A percentile compares a stretch with the other conserved stretches of the same genome.
phyloP scores from a whole-genome alignment of 2,888 invertebrate species.

The Limnephilus lunatus region DNA sequence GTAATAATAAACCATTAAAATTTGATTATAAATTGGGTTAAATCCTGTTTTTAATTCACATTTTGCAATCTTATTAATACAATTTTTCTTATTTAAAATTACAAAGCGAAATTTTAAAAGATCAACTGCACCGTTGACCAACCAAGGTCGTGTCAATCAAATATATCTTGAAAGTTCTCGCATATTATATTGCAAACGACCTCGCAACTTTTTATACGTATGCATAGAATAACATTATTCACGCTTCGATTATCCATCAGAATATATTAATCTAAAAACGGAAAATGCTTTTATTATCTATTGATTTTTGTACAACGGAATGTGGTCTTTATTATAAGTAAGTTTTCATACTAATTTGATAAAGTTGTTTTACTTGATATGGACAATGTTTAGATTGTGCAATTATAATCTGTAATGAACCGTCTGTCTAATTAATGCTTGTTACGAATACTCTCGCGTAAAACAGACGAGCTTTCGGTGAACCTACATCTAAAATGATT shows the following conservation, averaged over 20 bases:
- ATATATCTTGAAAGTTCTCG: conserved; percentile 22
- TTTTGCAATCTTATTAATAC: neutral
- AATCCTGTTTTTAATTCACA: neutral
- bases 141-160: conserved; percentile 45
- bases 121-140: neutral
- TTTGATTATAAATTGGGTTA: neutral
- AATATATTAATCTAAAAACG: conserved; percentile 30
- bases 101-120: neutral
- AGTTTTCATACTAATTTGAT: neutral
- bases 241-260: conserved; percentile 36
- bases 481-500: neutral
- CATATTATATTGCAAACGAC: conserved; percentile 24
- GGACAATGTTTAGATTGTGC: neutral
- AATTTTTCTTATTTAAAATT: neutral
- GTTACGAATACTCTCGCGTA: neutral
- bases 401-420: neutral
- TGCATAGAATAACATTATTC: conserved; percentile 18
- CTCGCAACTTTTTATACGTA: conserved; percentile 13
- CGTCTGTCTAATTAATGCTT: neutral
- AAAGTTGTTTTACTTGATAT: neutral
- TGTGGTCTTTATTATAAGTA: neutral
- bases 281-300: neutral
- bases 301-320: neutral
- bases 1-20: neutral
- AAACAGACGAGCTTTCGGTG: neutral